phyloP scores from a whole-genome alignment of 1,140 invertebrate species.

The Holotrichia oblita region DNA sequence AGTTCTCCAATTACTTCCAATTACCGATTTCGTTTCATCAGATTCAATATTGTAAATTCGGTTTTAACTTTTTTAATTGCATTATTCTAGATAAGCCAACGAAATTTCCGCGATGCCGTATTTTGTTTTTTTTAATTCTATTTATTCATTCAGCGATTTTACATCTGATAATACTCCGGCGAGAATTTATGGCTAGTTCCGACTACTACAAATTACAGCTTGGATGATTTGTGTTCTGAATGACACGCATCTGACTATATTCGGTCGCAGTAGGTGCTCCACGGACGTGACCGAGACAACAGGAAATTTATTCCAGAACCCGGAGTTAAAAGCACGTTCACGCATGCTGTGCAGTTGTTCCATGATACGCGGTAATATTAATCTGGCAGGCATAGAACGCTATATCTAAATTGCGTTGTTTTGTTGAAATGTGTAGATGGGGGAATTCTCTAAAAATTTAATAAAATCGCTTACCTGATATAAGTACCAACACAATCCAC shows the following conservation, averaged over 20 bases:
- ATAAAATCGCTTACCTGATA: constrained; percentile 4
- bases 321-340: not conserved
- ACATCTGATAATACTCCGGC: too few species aligned
- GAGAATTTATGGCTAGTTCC: too few species aligned
- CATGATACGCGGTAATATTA: not conserved
- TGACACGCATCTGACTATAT: not conserved
- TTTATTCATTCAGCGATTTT: too few species aligned
- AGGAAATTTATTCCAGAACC: not conserved
- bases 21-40: too few species aligned
- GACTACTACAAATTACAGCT: not conserved
- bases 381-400: not conserved
- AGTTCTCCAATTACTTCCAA: too few species aligned
- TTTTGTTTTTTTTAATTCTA: too few species aligned
- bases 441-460: not conserved
- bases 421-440: too few species aligned
- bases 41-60: not conserved
- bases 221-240: not conserved
- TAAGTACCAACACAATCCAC: constrained; percentile 19
- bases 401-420: not conserved
- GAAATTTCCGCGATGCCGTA: too few species aligned
- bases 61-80: not conserved
- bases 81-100: not conserved
- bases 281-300: not conserved
- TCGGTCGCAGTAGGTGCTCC: not conserved
- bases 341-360: not conserved